These are phyloP conservation scores for Channa striata DNA, from an alignment of 2,797 vertebrate species.

Conservation along the genomic window DNA sequence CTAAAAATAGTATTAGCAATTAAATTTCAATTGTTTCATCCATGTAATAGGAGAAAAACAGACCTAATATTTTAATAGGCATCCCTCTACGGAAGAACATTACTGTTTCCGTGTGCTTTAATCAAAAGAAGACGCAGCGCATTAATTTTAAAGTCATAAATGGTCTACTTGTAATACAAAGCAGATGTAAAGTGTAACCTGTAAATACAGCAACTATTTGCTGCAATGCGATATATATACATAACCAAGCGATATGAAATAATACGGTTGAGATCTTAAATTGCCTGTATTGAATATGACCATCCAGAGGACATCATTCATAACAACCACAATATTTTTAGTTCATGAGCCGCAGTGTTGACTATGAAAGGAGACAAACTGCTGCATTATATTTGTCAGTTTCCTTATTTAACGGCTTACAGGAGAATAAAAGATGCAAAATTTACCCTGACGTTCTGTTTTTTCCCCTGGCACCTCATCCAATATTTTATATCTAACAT, in stretches of 20 bases:
- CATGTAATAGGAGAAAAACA: neutral
- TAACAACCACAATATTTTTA: slow-evolving; percentile 48
- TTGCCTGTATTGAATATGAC: slow-evolving; percentile 42
- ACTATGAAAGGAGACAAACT: slow-evolving; percentile 44
- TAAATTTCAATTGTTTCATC: neutral
- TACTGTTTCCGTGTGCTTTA: neutral
- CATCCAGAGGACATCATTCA: slow-evolving; percentile 39
- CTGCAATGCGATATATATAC: neutral
- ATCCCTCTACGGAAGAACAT: slow-evolving; percentile 38
- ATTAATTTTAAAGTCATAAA: slow-evolving; percentile 9
- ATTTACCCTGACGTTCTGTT: slow-evolving; percentile 20
- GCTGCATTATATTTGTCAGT: slow-evolving; percentile 45
- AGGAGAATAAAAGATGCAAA: slow-evolving; percentile 49
- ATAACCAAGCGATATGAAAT: slow-evolving; percentile 7
- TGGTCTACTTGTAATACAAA: neutral
- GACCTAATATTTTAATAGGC: neutral
- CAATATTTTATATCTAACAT: slow-evolving; percentile 25
- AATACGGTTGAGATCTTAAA: slow-evolving; percentile 18
- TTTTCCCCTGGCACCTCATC: slow-evolving; percentile 12
- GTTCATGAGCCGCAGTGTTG: slow-evolving; percentile 63
- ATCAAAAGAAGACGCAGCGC: slow-evolving; percentile 7
- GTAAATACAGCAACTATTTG: slow-evolving; percentile 10
- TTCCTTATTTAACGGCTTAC: slow-evolving; percentile 51
- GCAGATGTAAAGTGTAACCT: neutral
- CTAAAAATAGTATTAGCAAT: neutral